A percentile compares a stretch with the other conserved stretches of the same genome.
Conservation (phyloP, 2,888 invertebrate species). For the Malacosoma neustria region DNA sequence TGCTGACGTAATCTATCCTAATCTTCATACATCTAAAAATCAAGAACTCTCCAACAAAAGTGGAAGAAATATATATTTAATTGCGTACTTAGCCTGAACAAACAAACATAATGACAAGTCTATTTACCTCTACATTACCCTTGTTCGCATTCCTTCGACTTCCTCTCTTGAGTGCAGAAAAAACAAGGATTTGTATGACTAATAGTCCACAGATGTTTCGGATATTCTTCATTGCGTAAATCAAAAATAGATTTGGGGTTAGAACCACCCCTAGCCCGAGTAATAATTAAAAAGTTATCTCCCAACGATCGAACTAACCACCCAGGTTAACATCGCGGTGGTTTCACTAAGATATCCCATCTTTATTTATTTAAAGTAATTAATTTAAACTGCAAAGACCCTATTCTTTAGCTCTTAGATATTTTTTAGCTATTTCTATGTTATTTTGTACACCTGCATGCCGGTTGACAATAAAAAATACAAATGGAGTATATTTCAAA, state of each 20-base stretch:
- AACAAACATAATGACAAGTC: no score
- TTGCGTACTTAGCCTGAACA: no score
- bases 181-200: conserved; percentile 48
- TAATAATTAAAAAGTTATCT: conserved; percentile 61
- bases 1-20: no score
- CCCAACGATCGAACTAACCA: conserved; percentile 4
- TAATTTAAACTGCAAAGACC: not conserved
- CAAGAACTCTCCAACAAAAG: no score
- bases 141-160: conserved; percentile 28
- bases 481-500: no score
- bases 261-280: conserved; percentile 46
- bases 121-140: no score
- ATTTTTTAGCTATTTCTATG: not conserved
- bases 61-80: no score
- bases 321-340: conserved; percentile 6
- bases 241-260: conserved; percentile 67
- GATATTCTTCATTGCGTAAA: conserved; percentile 22
- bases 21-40: no score
- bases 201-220: conserved; percentile 55
- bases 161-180: conserved; percentile 10
- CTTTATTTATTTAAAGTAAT: not conserved
- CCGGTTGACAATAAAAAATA: no score
- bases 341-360: not conserved
- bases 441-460: not conserved
- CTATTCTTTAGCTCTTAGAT: not conserved